These are phyloP conservation scores for Cladopsammia gracilis DNA, from an alignment of 64 coral and sea anemone genomes.

Conservation along the genomic window DNA sequence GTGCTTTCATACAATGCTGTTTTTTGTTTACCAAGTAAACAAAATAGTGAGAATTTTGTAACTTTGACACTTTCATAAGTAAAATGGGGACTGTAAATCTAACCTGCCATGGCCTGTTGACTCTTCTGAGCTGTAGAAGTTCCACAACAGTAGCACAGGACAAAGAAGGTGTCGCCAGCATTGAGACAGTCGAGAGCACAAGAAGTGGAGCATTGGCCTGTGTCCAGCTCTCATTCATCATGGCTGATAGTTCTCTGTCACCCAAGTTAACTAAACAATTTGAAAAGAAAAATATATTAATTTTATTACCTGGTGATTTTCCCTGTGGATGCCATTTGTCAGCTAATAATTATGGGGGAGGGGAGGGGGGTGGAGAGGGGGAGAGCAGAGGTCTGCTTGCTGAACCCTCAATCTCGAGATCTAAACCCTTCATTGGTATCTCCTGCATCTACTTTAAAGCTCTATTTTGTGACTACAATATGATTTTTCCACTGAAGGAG, in stretches of 20 bases:
- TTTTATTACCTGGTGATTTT: background rate
- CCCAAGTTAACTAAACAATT: constrained; percentile 68
- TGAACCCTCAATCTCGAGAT: too few relatives aligned
- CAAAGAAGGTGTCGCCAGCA: constrained; percentile 38
- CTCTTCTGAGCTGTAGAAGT: constrained; percentile 77
- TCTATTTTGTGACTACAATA: too few relatives aligned
- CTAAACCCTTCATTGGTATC: too few relatives aligned
- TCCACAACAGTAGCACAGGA: constrained; percentile 81
- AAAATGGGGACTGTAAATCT: background rate
- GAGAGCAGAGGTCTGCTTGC: too few relatives aligned
- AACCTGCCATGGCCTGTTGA: constrained; percentile 96
- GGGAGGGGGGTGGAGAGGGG: too few relatives aligned
- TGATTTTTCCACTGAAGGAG: too few relatives aligned
- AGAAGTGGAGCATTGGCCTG: constrained; percentile 71
- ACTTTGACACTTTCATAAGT: background rate
- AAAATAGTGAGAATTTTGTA: background rate
- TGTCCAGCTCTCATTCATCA: constrained; percentile 93
- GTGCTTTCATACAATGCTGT: too few relatives aligned
- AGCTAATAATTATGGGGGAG: too few relatives aligned
- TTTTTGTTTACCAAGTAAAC: too few relatives aligned
- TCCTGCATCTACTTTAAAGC: too few relatives aligned
- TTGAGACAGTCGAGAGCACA: constrained; percentile 81
- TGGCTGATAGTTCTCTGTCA: constrained; percentile 78
- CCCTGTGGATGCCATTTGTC: background rate
- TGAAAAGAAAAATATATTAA: background rate